Evolutionary conservation across 2,113 vertebrate genomes (phyloP).

Genomic region (Coptodon bakossiorum): DNA sequence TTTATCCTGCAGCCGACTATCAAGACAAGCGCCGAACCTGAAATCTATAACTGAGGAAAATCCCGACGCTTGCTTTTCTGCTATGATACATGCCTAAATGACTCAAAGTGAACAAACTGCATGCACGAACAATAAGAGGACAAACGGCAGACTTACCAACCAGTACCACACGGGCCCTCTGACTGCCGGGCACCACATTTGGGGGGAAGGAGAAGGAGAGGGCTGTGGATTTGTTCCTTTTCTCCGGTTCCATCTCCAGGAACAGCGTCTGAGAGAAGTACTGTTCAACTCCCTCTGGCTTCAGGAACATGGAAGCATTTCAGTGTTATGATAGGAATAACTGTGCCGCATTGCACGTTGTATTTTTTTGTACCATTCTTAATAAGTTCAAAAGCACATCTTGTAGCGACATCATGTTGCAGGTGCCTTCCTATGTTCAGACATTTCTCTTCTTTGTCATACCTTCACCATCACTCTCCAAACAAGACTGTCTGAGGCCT

Average conservation of each 20-base stretch:
- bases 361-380: neutral
- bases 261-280: constrained; percentile 75
- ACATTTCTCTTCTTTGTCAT: neutral
- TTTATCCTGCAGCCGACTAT: neutral
- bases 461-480: constrained; percentile 83
- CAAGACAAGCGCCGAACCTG: neutral
- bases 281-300: constrained; percentile 84
- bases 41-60: neutral
- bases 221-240: constrained; percentile 27
- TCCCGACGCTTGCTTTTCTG: neutral
- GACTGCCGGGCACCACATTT: constrained; percentile 76
- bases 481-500: constrained; percentile 74
- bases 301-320: constrained; percentile 2
- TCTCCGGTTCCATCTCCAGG: constrained; percentile 69
- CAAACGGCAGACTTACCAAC: constrained; percentile 71
- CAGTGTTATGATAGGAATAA: neutral
- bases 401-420: neutral
- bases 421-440: neutral
- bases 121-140: neutral
- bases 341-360: neutral
- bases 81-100: rapidly evolving
- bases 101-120: neutral
- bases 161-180: constrained; percentile 74
- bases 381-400: neutral
- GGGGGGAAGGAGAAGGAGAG: constrained; percentile 80